Evolutionary conservation across 1,140 invertebrate genomes (phyloP).

Genomic region (Drosophila dunni): DNA sequence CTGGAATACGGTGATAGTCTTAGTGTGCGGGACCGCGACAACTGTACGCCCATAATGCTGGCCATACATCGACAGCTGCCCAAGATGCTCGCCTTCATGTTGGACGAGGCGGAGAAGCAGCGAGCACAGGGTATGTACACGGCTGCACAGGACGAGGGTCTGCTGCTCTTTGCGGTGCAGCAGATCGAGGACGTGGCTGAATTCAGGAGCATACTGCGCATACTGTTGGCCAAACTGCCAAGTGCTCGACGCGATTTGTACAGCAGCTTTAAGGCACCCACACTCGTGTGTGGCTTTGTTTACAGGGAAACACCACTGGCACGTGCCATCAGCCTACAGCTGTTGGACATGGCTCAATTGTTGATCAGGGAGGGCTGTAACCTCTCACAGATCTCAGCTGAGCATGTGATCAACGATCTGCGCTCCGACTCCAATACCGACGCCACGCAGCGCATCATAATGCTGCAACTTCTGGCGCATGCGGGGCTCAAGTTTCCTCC

Average conservation of each 20-base stretch:
- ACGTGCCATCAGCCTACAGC: slow-evolving; percentile 84
- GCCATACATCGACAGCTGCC: slow-evolving; percentile 86
- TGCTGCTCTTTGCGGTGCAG: slow-evolving; percentile 84
- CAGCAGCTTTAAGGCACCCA: slow-evolving; percentile 41
- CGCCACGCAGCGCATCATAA: slow-evolving; percentile 30
- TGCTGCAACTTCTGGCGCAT: slow-evolving; percentile 59
- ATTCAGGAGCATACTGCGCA: slow-evolving; percentile 85
- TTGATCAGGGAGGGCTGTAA: slow-evolving; percentile 85
- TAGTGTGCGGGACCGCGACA: slow-evolving; percentile 86
- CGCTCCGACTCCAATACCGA: slow-evolving; percentile 28
- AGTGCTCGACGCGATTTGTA: slow-evolving; percentile 59
- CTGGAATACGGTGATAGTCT: slow-evolving; percentile 85
- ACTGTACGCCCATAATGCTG: slow-evolving; percentile 87
- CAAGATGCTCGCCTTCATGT: slow-evolving; percentile 85
- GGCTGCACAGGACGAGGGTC: slow-evolving; percentile 84
- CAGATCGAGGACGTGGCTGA: slow-evolving; percentile 67
- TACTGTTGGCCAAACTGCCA: slow-evolving; percentile 84
- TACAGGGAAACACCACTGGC: slow-evolving; percentile 86
- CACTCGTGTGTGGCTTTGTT: slow-evolving; percentile 63
- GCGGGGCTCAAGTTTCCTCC: slow-evolving; percentile 72
- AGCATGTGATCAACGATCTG: slow-evolving; percentile 63
- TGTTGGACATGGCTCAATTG: slow-evolving; percentile 84
- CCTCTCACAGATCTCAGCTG: slow-evolving; percentile 70
- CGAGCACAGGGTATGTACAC: slow-evolving; percentile 43
- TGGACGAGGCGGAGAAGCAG: slow-evolving; percentile 84